phyloP scores from a whole-genome alignment of 2,888 invertebrate genomes.

The Graphium colonna region DNA sequence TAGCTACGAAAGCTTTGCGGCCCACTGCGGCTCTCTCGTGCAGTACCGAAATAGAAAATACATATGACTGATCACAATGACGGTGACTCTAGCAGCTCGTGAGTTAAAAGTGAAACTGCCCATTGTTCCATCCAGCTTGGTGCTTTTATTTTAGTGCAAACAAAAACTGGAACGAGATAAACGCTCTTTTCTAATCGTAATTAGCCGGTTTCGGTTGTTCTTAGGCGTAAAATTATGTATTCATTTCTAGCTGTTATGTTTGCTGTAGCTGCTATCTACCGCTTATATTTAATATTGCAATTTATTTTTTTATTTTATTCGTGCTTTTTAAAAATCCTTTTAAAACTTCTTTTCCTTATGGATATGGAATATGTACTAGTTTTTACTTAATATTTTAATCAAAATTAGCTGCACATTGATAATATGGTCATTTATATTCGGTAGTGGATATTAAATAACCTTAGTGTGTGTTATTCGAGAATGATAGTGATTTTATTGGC shows the following conservation, averaged over 20 bases:
- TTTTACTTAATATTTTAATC: background rate
- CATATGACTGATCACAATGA: constrained; percentile 20
- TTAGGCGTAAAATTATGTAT: background rate
- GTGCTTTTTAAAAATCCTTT: constrained; percentile 20
- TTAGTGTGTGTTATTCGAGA: no score
- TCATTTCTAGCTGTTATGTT: background rate
- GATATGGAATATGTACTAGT: background rate
- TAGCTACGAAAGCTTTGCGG: constrained; percentile 42
- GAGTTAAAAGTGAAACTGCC: constrained; percentile 26
- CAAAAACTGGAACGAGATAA: constrained; percentile 7
- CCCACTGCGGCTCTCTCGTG: constrained; percentile 12
- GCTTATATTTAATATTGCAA: background rate
- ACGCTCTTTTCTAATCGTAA: background rate
- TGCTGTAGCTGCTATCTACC: background rate
- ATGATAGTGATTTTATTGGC: no score
- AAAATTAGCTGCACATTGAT: no score
- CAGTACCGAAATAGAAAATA: constrained; percentile 15
- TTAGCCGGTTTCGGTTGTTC: background rate
- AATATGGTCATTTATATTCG: no score
- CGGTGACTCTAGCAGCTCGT: constrained; percentile 22
- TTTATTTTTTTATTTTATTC: background rate
- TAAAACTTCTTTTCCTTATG: constrained; percentile 4
- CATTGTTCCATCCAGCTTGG: constrained; percentile 5
- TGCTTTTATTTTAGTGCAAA: constrained; percentile 3
- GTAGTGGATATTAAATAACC: no score